Conservation (phyloP, 1,140 invertebrate genomes). For the Tenebrio molitor region DNA sequence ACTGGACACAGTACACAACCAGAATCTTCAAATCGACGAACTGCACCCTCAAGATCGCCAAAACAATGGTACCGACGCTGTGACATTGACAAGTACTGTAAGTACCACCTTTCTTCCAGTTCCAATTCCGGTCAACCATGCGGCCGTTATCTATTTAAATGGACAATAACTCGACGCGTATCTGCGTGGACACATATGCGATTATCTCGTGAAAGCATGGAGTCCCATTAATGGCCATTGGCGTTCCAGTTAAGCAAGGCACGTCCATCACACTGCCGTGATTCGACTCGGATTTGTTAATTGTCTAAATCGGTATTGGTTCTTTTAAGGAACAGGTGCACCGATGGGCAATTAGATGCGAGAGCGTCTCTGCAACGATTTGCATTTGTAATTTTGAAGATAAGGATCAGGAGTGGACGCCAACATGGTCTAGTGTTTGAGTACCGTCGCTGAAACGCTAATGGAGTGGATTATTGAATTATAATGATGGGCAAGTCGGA, state of each 20-base stretch:
- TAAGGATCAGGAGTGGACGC: conserved; percentile 21
- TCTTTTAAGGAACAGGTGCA: conserved; percentile 2
- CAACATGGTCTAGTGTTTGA: conserved; percentile 33
- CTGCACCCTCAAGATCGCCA: no score
- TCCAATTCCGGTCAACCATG: background rate
- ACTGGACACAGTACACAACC: no score
- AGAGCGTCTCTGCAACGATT: conserved; percentile 42
- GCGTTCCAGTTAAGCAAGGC: background rate
- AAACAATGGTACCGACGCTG: no score
- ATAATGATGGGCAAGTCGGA: no score
- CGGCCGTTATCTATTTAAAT: background rate
- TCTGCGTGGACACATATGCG: background rate
- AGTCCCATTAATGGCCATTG: background rate
- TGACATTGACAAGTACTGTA: background rate
- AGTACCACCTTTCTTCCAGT: background rate
- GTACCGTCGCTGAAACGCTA: background rate
- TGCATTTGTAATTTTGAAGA: conserved; percentile 43
- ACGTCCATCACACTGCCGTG: background rate
- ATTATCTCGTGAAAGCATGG: background rate
- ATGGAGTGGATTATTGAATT: conserved; percentile 3
- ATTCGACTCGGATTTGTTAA: background rate
- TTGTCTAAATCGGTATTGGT: background rate
- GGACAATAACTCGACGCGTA: background rate
- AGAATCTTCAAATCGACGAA: no score
- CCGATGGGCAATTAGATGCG: conserved; percentile 39